These are phyloP conservation scores for Sebastes reedi DNA, from an alignment of 2,797 vertebrate genomes.

Conservation along the genomic window DNA sequence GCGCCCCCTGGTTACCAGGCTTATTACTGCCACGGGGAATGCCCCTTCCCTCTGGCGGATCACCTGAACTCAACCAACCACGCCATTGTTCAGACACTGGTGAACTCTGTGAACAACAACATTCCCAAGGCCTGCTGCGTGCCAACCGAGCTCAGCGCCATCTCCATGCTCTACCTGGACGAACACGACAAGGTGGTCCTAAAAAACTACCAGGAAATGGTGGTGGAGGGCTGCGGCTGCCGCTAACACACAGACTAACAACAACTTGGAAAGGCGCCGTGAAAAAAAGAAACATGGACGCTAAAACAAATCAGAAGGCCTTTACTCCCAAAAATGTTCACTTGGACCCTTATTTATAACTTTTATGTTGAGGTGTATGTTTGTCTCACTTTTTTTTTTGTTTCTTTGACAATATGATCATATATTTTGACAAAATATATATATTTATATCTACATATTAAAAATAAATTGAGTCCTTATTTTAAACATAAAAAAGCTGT, in stretches of 20 bases:
- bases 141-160: constrained; percentile 98
- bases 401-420: constrained; percentile 98
- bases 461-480: constrained; percentile 99
- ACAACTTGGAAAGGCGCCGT: constrained; percentile 47
- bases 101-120: constrained; percentile 98
- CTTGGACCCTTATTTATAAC: constrained; percentile 99
- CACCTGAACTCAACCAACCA: constrained; percentile 99
- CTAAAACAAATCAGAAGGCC: constrained; percentile 61
- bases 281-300: constrained; percentile 53
- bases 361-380: constrained; percentile 96
- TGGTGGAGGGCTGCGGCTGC: constrained; percentile 98
- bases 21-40: constrained; percentile 98
- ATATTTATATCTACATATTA: constrained; percentile 99
- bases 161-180: constrained; percentile 99
- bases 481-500: constrained; percentile 95
- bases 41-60: constrained; percentile 98
- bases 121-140: constrained; percentile 99
- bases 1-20: constrained; percentile 98
- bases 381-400: constrained; percentile 83
- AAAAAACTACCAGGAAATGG: constrained; percentile 99
- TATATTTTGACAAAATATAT: constrained; percentile 99
- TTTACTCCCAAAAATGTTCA: constrained; percentile 79
- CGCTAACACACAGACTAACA: constrained; percentile 81
- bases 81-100: constrained; percentile 99
- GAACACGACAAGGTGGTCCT: constrained; percentile 99